A percentile compares a stretch with the other conserved stretches of the same genome.
These are phyloP conservation scores for Papilio elwesi DNA, from an alignment of 2,888 invertebrate species.

Conservation along the genomic window DNA sequence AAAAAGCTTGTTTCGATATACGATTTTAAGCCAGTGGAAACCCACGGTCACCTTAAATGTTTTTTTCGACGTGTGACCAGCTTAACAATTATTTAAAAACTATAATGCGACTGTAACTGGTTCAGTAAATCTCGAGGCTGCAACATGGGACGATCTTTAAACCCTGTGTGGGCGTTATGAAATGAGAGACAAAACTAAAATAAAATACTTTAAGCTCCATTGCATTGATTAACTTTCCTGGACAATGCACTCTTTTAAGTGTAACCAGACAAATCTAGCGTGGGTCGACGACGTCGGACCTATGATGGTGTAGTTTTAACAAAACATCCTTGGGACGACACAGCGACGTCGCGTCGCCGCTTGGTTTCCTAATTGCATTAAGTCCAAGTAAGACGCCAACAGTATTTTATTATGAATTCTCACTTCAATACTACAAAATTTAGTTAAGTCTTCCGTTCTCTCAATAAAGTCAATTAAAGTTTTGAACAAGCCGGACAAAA, in stretches of 20 bases:
- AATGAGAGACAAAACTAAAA: not conserved
- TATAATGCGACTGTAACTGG: no score
- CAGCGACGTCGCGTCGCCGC: constrained; percentile 29
- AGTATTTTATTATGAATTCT: not conserved
- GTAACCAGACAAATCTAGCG: constrained; percentile 36
- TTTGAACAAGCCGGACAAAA: not conserved
- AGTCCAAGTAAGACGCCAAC: constrained; percentile 15
- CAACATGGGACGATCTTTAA: not conserved
- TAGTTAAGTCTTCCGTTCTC: not conserved
- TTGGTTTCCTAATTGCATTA: constrained; percentile 37
- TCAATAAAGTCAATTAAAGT: not conserved
- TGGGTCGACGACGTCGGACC: constrained; percentile 28
- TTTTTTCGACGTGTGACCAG: no score
- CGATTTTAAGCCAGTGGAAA: no score
- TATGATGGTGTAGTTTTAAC: constrained; percentile 27
- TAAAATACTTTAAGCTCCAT: constrained; percentile 14
- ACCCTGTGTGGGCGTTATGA: not conserved
- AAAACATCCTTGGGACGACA: constrained; percentile 36
- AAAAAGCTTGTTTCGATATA: no score
- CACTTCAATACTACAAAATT: not conserved
- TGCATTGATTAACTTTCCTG: constrained; percentile 37
- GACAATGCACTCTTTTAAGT: constrained; percentile 34
- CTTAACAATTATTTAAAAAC: no score
- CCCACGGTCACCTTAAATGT: no score
- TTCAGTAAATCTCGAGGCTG: no score